A percentile compares a stretch with the other conserved stretches of the same genome.
phyloP scores from a whole-genome alignment of 2,797 vertebrate species.

The Siniperca scherzeri region DNA sequence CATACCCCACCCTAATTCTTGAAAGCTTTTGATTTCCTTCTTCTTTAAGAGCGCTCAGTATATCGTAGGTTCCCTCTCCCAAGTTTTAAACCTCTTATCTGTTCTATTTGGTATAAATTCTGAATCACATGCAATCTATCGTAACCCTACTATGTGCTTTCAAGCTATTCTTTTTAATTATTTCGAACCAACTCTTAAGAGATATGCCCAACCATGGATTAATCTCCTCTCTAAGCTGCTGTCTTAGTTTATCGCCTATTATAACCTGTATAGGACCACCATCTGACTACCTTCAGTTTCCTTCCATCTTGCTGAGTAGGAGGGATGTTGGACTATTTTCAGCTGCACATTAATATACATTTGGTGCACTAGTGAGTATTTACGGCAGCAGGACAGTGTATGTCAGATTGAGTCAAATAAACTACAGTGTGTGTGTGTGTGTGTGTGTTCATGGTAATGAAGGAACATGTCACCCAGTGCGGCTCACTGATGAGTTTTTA shows the following conservation, averaged over 20 bases:
- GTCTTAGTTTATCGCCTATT: neutral
- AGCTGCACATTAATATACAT: neutral
- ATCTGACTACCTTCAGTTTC: neutral
- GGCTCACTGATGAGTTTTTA: neutral
- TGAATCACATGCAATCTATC: neutral
- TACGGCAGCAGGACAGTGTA: rapidly evolving
- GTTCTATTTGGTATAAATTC: too few species aligned
- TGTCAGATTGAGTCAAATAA: neutral
- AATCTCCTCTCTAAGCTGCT: neutral
- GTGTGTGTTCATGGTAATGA: neutral
- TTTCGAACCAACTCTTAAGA: neutral
- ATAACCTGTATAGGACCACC: neutral
- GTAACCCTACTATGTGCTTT: too few species aligned
- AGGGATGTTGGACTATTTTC: neutral
- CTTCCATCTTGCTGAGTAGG: neutral
- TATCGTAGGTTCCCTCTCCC: too few species aligned
- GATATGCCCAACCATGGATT: too few species aligned
- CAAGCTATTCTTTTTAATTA: too few species aligned
- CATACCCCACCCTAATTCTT: too few species aligned
- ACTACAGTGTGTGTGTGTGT: neutral
- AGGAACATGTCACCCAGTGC: neutral
- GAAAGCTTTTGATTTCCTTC: too few species aligned
- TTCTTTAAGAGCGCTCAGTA: too few species aligned
- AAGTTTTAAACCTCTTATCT: too few species aligned
- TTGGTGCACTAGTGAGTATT: neutral